Percentiles rank a stretch among this genome's conserved stretches.
Conservation (phyloP, 2,113 vertebrate genomes). For the Psittacara wagleri region DNA sequence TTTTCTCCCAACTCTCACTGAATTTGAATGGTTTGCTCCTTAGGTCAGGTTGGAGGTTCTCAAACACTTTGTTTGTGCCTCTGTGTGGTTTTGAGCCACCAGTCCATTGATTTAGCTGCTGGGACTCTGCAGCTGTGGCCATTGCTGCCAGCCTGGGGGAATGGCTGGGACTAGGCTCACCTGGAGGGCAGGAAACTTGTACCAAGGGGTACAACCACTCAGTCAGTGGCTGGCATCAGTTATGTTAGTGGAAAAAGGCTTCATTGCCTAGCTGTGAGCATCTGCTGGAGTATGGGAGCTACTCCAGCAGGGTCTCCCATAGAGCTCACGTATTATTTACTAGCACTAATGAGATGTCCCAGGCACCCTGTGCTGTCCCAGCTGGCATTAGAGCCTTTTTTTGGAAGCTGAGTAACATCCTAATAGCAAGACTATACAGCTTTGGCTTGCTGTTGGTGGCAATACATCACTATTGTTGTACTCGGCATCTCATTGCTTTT, state of each 20-base stretch:
- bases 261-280: background rate
- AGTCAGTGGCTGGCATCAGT: background rate
- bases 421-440: background rate
- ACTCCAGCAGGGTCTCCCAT: background rate
- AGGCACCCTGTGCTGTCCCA: background rate
- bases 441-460: background rate
- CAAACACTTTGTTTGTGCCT: background rate
- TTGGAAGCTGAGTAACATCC: background rate
- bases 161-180: background rate
- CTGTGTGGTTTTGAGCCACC: background rate
- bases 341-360: background rate
- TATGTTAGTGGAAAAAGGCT: background rate
- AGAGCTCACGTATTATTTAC: background rate
- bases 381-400: background rate
- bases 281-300: background rate
- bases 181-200: background rate
- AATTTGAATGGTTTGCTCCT: background rate
- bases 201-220: background rate
- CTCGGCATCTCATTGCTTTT: rapidly evolving
- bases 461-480: background rate
- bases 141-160: background rate
- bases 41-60: background rate
- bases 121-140: background rate
- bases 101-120: background rate
- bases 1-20: background rate